Evolutionary conservation across 2,113 vertebrate species (phyloP), one percentile per base, ranked within the genome.

Genomic region (Ovibos moschatus): DNA sequence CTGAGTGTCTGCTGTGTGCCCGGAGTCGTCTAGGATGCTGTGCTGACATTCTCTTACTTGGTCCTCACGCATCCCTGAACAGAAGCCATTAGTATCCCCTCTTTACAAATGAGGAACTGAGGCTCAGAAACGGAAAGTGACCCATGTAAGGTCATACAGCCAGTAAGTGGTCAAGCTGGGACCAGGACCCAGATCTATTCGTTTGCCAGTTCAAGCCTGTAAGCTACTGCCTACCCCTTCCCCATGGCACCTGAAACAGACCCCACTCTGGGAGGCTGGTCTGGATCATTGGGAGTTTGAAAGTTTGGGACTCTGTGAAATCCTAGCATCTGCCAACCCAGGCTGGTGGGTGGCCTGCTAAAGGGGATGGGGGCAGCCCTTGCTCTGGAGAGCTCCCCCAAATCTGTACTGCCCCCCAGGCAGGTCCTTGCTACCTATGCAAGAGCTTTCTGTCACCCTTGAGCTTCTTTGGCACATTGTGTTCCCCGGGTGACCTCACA

Each of bases 1-100:
- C 12, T 0, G 15, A 7, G 3, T 19, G 19, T 43, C 43, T 17
- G 40, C 55, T 2, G 1, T 6, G 16, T 2, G 15, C 15, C 55
- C 1, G 0, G 47, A 55, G 88, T 17, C 2, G 1, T 50, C 40
- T 55, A 2, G 17, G 2, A 17, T 5, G 7, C 12, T 15, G 7
- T 30, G 47, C 14, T 74, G 13, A 5, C 14, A 0, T 74, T 45
- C 40, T 45, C 43, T 53, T 45, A 1, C 7, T 43, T 15, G 21
- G 58, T 85, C 23, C 33, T 92, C 21, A 3, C 5, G 17, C 36
- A 12, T 28, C 74, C 79, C 6, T 2, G 2, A 45, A 33, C 33
- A 51, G 79, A 50, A 51, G 43, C 91, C 47, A 2, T 7, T 7
- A 4, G 33, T 43, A 3, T 45, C 43, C 55, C 33, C 15, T 16